Percentiles rank a stretch among this genome's conserved stretches.
phyloP scores from a whole-genome alignment of 2,113 vertebrate species.

The Physeter macrocephalus region DNA sequence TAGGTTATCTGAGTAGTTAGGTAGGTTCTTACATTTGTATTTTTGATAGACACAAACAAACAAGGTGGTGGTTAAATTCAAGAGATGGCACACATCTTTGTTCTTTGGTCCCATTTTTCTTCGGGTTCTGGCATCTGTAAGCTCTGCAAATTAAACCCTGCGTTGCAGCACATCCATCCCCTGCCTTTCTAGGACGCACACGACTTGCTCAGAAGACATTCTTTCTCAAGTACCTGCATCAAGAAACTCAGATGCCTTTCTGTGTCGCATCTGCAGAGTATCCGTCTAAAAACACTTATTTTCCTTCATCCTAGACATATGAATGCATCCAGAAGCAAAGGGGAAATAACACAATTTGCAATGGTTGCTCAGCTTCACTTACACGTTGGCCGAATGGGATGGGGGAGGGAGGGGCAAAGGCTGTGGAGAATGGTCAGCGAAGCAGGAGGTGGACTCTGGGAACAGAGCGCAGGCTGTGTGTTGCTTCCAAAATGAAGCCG shows the following conservation, averaged over 20 bases:
- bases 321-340: neutral
- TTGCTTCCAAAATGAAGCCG: neutral
- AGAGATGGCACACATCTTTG: neutral
- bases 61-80: neutral
- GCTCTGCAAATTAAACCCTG: neutral
- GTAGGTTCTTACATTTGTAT: neutral
- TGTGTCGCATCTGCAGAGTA: neutral
- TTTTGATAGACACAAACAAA: neutral
- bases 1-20: neutral
- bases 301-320: neutral
- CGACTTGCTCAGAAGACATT: neutral
- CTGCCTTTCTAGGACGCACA: neutral
- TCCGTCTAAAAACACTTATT: neutral
- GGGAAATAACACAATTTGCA: neutral
- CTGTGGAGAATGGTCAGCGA: neutral
- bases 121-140: neutral
- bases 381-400: accelerated
- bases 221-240: neutral
- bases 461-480: neutral
- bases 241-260: neutral
- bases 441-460: too few species aligned
- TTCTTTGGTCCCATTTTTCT: neutral
- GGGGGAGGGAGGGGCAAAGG: neutral
- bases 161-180: neutral
- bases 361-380: neutral